phyloP scores from a whole-genome alignment of 2,797 vertebrate genomes.

The Malurus leucopterus region DNA sequence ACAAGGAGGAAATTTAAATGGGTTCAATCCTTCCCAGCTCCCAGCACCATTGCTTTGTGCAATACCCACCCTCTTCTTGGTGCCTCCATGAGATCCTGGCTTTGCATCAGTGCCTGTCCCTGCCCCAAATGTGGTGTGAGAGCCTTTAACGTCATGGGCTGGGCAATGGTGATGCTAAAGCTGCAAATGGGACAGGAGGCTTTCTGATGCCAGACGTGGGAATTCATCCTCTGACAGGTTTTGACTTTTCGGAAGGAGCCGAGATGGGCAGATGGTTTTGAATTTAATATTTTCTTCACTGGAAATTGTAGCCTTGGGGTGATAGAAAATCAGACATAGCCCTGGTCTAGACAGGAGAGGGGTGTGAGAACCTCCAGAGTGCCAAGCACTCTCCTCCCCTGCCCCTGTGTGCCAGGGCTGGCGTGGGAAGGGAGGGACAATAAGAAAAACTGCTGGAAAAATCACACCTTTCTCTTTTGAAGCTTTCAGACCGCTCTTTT shows the following conservation, averaged over 20 bases:
- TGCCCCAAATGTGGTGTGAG: accelerated
- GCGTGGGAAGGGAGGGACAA: slow-evolving; percentile 52
- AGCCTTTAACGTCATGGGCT: accelerated
- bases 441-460: slow-evolving; percentile 31
- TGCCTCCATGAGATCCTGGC: background rate
- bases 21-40: background rate
- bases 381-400: slow-evolving; percentile 33
- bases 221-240: background rate
- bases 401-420: background rate
- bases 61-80: accelerated
- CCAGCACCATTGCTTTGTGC: background rate
- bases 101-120: background rate
- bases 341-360: slow-evolving; percentile 55
- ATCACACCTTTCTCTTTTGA: background rate
- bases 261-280: slow-evolving; percentile 44
- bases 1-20: background rate
- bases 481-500: slow-evolving; percentile 12
- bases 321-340: slow-evolving; percentile 35
- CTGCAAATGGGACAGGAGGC: background rate
- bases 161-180: background rate
- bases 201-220: slow-evolving; percentile 34
- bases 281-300: slow-evolving; percentile 39
- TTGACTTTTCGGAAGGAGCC: background rate
- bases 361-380: slow-evolving; percentile 48
- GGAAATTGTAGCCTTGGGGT: slow-evolving; percentile 50